These are phyloP conservation scores for Xenus cinereus DNA, from an alignment of 2,113 vertebrate species.

Conservation along the genomic window DNA sequence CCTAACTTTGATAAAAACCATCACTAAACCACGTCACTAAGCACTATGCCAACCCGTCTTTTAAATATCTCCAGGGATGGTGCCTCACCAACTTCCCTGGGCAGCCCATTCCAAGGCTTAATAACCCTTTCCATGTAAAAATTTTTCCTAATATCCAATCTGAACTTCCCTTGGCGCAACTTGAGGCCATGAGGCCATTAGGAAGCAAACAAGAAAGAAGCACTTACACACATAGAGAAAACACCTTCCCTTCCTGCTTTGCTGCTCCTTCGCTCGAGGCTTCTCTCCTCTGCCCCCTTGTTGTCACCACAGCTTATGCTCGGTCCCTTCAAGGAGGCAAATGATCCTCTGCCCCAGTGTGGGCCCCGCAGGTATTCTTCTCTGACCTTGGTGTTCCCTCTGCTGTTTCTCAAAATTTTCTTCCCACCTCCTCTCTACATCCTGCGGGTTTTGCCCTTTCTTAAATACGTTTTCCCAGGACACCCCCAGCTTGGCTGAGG, in stretches of 20 bases:
- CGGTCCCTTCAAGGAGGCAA: not conserved
- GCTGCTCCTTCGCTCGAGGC: not conserved
- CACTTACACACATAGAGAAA: not conserved
- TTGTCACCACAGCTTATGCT: accelerated
- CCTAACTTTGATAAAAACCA: too few relatives aligned
- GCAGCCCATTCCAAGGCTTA: too few relatives aligned
- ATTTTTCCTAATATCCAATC: too few relatives aligned
- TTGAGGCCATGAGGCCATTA: not conserved
- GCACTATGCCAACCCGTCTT: too few relatives aligned
- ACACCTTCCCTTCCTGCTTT: not conserved
- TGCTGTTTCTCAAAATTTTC: not conserved
- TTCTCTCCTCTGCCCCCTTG: not conserved
- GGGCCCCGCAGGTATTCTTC: not conserved
- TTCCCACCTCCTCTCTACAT: not conserved
- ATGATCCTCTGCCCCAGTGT: accelerated
- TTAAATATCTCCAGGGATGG: too few relatives aligned
- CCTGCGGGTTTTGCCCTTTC: not conserved
- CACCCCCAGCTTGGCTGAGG: not conserved
- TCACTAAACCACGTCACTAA: too few relatives aligned
- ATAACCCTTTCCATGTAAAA: too few relatives aligned
- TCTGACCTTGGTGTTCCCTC: not conserved
- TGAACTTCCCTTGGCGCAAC: too few relatives aligned
- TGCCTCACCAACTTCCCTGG: too few relatives aligned
- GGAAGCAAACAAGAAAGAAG: not conserved
- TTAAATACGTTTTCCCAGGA: not conserved